Conservation (phyloP, 2,113 vertebrate species). For the Cyanoramphus novaezelandiae region DNA sequence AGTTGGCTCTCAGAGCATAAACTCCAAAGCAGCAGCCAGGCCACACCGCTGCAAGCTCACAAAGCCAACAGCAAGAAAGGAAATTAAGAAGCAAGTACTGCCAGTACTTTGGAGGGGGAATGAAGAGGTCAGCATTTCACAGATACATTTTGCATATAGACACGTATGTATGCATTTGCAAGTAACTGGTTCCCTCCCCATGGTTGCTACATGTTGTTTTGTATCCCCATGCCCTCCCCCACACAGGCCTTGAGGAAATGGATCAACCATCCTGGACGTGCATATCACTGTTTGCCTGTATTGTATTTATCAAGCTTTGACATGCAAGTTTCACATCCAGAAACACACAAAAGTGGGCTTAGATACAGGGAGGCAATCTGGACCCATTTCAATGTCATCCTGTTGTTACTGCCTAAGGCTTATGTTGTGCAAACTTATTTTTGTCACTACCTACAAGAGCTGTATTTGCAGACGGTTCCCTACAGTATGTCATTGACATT, state of each 20-base stretch:
- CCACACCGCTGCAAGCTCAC: neutral
- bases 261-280: neutral
- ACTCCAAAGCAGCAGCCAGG: neutral
- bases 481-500: neutral
- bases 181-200: neutral
- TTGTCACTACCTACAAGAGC: neutral
- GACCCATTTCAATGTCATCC: neutral
- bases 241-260: neutral
- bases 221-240: neutral
- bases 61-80: neutral
- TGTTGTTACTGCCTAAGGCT: neutral
- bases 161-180: neutral
- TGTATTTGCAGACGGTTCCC: neutral
- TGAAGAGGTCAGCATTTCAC: neutral
- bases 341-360: neutral
- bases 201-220: neutral
- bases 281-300: accelerated
- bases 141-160: neutral
- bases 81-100: neutral
- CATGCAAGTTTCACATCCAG: neutral
- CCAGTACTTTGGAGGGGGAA: neutral
- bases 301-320: neutral
- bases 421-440: neutral
- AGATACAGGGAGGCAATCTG: neutral
- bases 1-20: neutral